Conservation (phyloP, 2,888 invertebrate genomes). For the Tachina grossa region DNA sequence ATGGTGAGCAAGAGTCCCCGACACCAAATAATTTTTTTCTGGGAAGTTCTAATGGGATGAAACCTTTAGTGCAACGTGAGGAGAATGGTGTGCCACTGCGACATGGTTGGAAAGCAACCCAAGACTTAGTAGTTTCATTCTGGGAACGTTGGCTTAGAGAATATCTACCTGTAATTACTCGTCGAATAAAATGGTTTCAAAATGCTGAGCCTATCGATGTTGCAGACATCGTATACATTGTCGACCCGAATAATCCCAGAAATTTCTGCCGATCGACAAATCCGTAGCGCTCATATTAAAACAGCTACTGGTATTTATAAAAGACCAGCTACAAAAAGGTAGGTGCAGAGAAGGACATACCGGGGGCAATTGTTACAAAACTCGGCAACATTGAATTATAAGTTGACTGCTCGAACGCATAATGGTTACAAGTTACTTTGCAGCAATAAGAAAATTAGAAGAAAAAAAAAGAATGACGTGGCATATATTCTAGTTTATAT, state of each 20-base stretch:
- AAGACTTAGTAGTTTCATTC: background rate
- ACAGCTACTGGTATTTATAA: background rate
- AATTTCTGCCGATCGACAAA: background rate
- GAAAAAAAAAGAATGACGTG: no score
- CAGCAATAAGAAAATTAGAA: no score
- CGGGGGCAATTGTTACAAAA: background rate
- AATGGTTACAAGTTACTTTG: no score
- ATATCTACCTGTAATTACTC: no score
- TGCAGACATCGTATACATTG: background rate
- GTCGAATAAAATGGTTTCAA: background rate
- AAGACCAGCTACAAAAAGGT: background rate
- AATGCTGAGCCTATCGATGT: background rate
- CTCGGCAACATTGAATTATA: no score
- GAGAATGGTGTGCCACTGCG: background rate
- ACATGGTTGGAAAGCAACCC: background rate
- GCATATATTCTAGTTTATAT: no score
- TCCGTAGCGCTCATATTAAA: background rate
- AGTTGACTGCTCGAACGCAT: no score
- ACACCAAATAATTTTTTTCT: background rate
- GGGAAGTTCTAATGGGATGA: background rate
- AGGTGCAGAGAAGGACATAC: background rate
- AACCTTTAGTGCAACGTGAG: background rate
- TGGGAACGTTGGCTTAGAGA: constrained; percentile 4
- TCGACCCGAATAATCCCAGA: background rate
- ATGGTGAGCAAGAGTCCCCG: background rate